Conservation (phyloP, 2,888 invertebrate species). For the Eucera pruinosa region DNA sequence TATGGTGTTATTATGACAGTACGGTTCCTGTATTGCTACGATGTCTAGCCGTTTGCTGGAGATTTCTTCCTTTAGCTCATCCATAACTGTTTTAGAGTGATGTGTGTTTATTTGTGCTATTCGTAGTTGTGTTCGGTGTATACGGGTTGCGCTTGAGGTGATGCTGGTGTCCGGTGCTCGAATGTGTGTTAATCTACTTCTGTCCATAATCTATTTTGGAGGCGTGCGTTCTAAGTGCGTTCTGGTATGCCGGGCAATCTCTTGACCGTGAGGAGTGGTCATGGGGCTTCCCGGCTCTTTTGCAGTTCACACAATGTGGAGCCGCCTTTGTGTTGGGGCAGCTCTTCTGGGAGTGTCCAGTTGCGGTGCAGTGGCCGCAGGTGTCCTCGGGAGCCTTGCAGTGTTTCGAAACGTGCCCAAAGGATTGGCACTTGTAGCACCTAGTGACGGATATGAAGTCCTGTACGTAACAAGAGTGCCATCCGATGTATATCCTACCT, state of each 20-base stretch:
- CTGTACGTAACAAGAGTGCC: not conserved
- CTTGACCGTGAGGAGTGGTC: not conserved
- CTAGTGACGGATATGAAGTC: not conserved
- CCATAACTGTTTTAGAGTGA: not conserved
- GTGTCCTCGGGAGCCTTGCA: not conserved
- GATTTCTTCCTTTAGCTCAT: not conserved
- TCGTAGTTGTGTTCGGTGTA: not conserved
- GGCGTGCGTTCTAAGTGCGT: not conserved
- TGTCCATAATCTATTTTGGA: slow-evolving; percentile 14
- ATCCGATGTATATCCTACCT: no score
- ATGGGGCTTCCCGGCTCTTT: no score
- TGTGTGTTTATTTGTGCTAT: no score
- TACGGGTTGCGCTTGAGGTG: not conserved
- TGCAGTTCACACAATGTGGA: not conserved
- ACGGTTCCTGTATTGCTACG: not conserved
- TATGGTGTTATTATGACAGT: not conserved
- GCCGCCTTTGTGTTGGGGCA: not conserved
- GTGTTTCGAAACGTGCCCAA: slow-evolving; percentile 5
- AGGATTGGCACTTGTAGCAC: slow-evolving; percentile 16
- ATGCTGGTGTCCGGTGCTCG: no score
- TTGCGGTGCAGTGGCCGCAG: not conserved
- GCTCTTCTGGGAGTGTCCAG: not conserved
- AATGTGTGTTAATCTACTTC: not conserved
- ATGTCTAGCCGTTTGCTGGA: not conserved
- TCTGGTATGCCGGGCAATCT: slow-evolving; percentile 1